A percentile compares a stretch with the other conserved stretches of the same genome.
phyloP scores from a whole-genome alignment of 2,113 vertebrate genomes.

The Campylomormyrus tamandua region DNA sequence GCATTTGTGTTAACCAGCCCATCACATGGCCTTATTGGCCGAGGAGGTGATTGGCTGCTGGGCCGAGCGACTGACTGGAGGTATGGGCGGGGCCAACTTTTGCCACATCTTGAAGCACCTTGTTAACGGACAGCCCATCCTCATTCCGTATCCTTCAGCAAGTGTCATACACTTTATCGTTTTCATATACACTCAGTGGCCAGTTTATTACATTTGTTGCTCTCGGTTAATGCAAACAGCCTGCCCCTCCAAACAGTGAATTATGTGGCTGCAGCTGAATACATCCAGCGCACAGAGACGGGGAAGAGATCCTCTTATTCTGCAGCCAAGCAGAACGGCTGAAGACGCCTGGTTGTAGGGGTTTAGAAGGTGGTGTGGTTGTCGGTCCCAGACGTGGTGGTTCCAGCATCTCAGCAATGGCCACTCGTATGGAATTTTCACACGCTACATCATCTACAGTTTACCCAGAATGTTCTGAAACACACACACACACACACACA shows the following conservation, averaged over 20 bases:
- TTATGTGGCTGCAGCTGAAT: neutral
- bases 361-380: neutral
- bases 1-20: conserved; percentile 50
- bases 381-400: neutral
- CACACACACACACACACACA: neutral
- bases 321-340: neutral
- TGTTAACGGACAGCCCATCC: conserved; percentile 58
- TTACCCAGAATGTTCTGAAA: neutral
- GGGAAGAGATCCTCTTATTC: neutral
- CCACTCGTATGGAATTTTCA: neutral
- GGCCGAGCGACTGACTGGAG: conserved; percentile 60
- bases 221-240: neutral
- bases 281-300: neutral
- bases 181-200: neutral
- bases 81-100: conserved; percentile 62
- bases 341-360: neutral
- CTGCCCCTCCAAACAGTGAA: neutral
- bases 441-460: neutral
- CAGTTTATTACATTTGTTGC: neutral
- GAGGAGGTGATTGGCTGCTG: conserved; percentile 64
- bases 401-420: neutral
- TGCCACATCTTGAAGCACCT: conserved; percentile 63
- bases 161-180: neutral
- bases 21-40: conserved; percentile 70
- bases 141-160: conserved; percentile 74